Percentiles rank a stretch among this genome's conserved stretches.
These are phyloP conservation scores for Fregata magnificens DNA, from an alignment of 2,113 vertebrate species.

Conservation along the genomic window DNA sequence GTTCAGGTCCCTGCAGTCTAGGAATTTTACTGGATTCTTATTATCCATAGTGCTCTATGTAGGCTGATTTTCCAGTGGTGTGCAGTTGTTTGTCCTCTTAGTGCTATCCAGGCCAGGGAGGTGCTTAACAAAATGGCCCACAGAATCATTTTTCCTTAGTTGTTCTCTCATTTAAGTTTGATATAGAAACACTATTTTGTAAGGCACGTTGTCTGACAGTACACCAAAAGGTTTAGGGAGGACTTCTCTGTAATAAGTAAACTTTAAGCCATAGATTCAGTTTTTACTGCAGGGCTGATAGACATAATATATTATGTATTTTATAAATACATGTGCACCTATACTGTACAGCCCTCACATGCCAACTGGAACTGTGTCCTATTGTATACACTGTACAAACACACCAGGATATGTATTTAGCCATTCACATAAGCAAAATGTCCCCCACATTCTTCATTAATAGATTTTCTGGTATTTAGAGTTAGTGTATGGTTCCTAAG, in stretches of 20 bases:
- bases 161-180: background rate
- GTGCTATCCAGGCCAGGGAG: background rate
- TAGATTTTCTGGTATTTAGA: background rate
- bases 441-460: background rate
- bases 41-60: background rate
- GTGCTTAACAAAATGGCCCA: background rate
- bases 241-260: background rate
- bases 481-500: background rate
- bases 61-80: background rate
- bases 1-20: background rate
- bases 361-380: rapidly evolving
- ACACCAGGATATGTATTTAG: background rate
- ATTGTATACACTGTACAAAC: background rate
- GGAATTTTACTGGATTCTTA: background rate
- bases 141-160: background rate
- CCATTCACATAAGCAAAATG: background rate
- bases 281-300: background rate
- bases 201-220: background rate
- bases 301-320: background rate
- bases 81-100: background rate
- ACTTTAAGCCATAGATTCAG: background rate
- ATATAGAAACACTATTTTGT: background rate
- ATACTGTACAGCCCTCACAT: background rate
- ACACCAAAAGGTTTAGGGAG: background rate
- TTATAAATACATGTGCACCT: background rate